phyloP scores from a whole-genome alignment of 1,140 invertebrate genomes.

The Megalopta genalis region DNA sequence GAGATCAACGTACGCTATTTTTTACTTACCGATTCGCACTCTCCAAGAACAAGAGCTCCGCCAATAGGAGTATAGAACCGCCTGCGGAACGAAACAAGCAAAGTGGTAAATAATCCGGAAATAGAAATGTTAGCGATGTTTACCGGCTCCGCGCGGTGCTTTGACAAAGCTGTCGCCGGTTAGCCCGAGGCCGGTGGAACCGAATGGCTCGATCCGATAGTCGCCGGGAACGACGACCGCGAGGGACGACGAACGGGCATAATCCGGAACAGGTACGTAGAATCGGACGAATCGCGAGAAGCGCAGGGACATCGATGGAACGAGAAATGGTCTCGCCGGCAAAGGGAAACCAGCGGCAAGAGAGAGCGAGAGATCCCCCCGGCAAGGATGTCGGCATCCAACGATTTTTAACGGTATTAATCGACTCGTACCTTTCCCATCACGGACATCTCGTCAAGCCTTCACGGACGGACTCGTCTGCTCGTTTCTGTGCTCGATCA shows the following conservation, averaged over 20 bases:
- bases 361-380: constrained; percentile 8
- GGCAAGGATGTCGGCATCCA: constrained; percentile 13
- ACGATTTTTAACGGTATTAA: constrained; percentile 36
- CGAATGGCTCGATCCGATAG: constrained; percentile 2
- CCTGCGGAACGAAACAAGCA: constrained; percentile 80
- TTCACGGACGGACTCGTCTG: constrained; percentile 57
- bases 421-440: constrained; percentile 76
- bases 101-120: neutral
- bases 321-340: neutral
- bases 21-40: constrained; percentile 88
- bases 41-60: constrained; percentile 95
- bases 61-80: constrained; percentile 94
- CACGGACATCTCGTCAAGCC: constrained; percentile 74
- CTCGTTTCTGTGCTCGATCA: constrained; percentile 24
- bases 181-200: neutral
- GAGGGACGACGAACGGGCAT: neutral
- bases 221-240: neutral
- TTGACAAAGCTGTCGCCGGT: neutral
- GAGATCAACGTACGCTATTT: constrained; percentile 13
- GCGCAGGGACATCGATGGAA: too few relatives aligned
- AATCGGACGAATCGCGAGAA: neutral
- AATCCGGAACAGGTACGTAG: neutral
- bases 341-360: neutral
- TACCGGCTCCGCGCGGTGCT: constrained; percentile 4
- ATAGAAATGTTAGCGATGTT: constrained; percentile 9